Evolutionary conservation across 2,888 invertebrate genomes (phyloP), one percentile per base, ranked within the genome.

Genomic region (Syrista parreyssii): DNA sequence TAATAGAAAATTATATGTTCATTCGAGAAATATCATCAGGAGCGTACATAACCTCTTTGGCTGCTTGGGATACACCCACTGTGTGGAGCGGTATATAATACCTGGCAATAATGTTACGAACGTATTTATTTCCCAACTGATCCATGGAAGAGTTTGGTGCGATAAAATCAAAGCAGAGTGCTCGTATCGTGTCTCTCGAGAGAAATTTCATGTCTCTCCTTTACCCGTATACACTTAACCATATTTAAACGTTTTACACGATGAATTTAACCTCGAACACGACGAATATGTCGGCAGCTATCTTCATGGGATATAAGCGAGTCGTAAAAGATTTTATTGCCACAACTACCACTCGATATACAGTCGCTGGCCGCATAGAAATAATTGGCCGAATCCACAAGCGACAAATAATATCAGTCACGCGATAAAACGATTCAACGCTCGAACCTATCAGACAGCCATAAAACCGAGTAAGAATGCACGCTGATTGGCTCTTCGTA

Each of bases 371-470:
- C 23, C 23, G 23, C 55, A 55, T 55, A 55, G 55, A 23, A 55
- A 23, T 55, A 55, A 55, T 55, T 55, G 23, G 6, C 23, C 6
- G 55, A 23, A 55, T 55, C 23, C 55, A 55, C 55, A 55, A 55
- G 23, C 55, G 55, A 55, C 55, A 23, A 55, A 55, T 40, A 40
- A 40, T 55, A 55, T 55, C 55, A 15, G 55, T 23, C 55, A n/a
- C 73, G 15, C 68, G 35, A 6, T 33, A 36, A 73, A 77, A 68
- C 36, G 15, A 68, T 77, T 77, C 75, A 55, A 76, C 55, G 75
- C 12, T 32, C 68, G 23, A 33, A 74, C 76, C 68, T 74, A 73
- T 71, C 68, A 75, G 74, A 79, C 79, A 74, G 68, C 76, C 68
- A 75, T 80, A 75, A 80, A 79, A 12, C 72, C 23, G 34, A 74